Conservation (phyloP, 2,797 vertebrate genomes). For the Vultur gryphus region DNA sequence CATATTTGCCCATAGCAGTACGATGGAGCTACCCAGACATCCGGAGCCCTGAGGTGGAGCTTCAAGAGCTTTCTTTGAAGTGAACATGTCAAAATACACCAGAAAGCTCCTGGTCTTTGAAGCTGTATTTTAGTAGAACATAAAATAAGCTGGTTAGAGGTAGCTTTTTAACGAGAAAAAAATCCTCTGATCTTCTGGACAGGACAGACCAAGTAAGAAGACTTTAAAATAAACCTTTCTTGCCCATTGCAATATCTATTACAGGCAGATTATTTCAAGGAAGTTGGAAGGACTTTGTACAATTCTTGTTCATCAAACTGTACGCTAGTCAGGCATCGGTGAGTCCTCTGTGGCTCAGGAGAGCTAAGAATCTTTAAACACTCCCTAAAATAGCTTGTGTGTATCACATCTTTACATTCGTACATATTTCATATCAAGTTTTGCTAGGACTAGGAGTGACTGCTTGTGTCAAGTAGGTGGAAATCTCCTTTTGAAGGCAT, state of each 20-base stretch:
- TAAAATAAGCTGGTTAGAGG: not conserved
- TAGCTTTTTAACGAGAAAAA: not conserved
- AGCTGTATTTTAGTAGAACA: not conserved
- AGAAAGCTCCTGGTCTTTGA: not conserved
- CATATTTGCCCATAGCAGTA: not conserved
- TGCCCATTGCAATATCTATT: not conserved
- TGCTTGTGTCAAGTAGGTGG: not conserved
- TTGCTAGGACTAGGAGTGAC: not conserved
- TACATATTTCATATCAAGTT: not conserved
- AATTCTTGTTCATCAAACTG: not conserved
- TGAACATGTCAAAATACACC: not conserved
- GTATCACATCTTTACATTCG: not conserved
- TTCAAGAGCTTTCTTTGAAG: constrained; percentile 29
- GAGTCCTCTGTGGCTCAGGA: not conserved
- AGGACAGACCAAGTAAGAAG: not conserved
- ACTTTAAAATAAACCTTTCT: not conserved
- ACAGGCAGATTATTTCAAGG: not conserved
- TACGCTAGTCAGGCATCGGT: not conserved
- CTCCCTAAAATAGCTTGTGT: not conserved
- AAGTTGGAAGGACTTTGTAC: not conserved
- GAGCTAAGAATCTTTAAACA: not conserved
- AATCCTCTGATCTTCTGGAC: not conserved
- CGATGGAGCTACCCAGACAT: not conserved
- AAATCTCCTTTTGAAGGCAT: not conserved
- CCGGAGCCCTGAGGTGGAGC: not conserved